Conservation (phyloP, 2,113 vertebrate genomes). For the Coptodon rendalli region DNA sequence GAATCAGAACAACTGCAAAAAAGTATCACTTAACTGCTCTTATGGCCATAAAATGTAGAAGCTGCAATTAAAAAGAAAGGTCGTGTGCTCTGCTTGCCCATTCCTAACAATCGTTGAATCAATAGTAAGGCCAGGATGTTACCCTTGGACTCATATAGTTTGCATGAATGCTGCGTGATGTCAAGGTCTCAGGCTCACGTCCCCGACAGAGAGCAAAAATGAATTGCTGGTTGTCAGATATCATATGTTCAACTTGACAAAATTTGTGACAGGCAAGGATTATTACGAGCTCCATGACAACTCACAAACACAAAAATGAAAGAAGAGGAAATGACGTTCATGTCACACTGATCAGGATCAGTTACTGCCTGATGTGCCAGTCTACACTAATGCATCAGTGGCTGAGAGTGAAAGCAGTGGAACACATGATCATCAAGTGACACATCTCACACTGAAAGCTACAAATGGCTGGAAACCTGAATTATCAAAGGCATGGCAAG, state of each 20-base stretch:
- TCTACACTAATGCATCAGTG: neutral
- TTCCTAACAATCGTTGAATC: neutral
- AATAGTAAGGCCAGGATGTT: neutral
- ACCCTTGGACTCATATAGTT: neutral
- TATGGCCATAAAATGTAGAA: neutral
- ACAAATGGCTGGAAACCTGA: neutral
- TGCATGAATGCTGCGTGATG: neutral
- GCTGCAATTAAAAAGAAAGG: neutral
- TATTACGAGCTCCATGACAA: neutral
- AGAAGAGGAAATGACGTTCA: neutral
- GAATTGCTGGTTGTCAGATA: neutral
- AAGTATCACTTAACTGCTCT: neutral
- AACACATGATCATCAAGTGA: neutral
- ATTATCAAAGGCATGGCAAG: neutral
- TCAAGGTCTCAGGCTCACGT: neutral
- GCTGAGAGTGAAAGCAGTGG: neutral
- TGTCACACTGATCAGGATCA: neutral
- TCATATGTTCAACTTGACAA: neutral
- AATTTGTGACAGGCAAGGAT: neutral
- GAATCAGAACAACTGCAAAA: neutral
- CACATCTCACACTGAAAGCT: conserved; percentile 43
- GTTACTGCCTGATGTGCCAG: neutral
- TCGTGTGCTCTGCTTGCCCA: neutral
- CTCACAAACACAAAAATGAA: neutral
- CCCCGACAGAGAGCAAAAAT: neutral